Base-by-base conservation (phyloP, 1,140 invertebrate species). In the Sinonovacula constricta region DNA sequence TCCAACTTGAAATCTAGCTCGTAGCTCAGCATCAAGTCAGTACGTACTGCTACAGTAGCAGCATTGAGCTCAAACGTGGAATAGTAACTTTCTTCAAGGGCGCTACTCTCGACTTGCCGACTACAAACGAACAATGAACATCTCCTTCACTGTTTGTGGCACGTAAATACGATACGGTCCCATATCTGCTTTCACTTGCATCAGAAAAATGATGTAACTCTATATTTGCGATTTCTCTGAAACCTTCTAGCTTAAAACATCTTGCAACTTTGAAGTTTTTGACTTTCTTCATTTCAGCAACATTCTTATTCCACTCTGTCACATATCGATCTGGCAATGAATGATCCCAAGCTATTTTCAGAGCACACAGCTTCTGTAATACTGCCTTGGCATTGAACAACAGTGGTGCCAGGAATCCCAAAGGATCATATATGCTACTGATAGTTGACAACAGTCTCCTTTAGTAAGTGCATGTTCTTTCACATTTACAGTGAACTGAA, bases 11-110 rank as follows among this genome's bases (percentile, higher is more conserved):
- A 45, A 30, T 79, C 54, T 24, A 81, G 28, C 33, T 81, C 72
- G 4, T 31, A 34, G 0, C 28, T 30, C n/a, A 82, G n/a, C 54
- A 77, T 68, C 28, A 59, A 51, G 49, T 71, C 53, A 7, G 76
- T 54, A 51, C 56, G 57, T 3, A 81, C 83, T 7, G 92, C 70
- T 18, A 92, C 59, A 1, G 88, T 54, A 7, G 92, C 92, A 10
- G 87, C 92, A 65, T 83, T 87, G 22, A 93, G 80, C 83, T 93
- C 92, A 93, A 81, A 76, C 91, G 62, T 7, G 93, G 92, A 30
- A 93, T 85, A n/a, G 90, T 88, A n/a, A 88, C 62, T 15, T 65
- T 71, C 84, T 92, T 92, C 1, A 92, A 60, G 34, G 92, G 92
- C 51, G 91, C 88, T 5, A 92, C 91, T 68, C 89, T 82, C 12